phyloP scores from a whole-genome alignment of 2,888 invertebrate genomes.

The Drosophila atroscutellata region DNA sequence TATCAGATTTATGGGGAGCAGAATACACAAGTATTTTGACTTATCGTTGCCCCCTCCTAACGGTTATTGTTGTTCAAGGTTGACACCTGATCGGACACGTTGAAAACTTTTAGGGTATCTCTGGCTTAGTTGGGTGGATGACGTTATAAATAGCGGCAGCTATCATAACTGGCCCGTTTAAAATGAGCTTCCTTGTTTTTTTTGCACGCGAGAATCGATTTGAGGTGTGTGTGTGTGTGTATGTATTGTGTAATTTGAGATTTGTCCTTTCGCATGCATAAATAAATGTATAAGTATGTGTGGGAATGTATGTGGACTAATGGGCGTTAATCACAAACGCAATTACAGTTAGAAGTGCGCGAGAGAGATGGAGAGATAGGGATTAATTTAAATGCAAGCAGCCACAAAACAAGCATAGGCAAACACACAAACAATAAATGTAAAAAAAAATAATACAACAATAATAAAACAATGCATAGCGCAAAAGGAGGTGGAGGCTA shows the following conservation, averaged over 20 bases:
- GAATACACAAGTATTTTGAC: conserved; percentile 31
- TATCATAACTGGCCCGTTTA: conserved; percentile 29
- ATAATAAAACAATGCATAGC: conserved; percentile 74
- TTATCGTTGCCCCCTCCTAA: conserved; percentile 49
- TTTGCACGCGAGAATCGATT: conserved; percentile 5
- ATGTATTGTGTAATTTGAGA: not conserved
- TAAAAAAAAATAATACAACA: conserved; percentile 51
- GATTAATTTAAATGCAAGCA: conserved; percentile 45
- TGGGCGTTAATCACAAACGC: conserved; percentile 24
- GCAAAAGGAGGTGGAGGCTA: conserved; percentile 79
- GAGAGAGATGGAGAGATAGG: not conserved
- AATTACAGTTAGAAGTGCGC: conserved; percentile 48
- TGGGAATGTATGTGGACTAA: conserved; percentile 8
- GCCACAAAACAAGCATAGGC: conserved; percentile 17
- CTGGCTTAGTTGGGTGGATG: not conserved
- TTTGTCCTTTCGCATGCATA: conserved; percentile 13
- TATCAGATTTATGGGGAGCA: conserved; percentile 14
- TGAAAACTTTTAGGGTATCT: conserved; percentile 53
- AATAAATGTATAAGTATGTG: too few species aligned
- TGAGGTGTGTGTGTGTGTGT: not conserved
- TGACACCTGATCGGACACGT: conserved; percentile 18
- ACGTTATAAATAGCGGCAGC: conserved; percentile 38
- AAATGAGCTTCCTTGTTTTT: not conserved
- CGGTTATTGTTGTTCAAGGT: conserved; percentile 35
- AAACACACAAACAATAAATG: conserved; percentile 30